Evolutionary conservation across 2,888 invertebrate genomes (phyloP).

Genomic region (Pristionchus arcanus): DNA sequence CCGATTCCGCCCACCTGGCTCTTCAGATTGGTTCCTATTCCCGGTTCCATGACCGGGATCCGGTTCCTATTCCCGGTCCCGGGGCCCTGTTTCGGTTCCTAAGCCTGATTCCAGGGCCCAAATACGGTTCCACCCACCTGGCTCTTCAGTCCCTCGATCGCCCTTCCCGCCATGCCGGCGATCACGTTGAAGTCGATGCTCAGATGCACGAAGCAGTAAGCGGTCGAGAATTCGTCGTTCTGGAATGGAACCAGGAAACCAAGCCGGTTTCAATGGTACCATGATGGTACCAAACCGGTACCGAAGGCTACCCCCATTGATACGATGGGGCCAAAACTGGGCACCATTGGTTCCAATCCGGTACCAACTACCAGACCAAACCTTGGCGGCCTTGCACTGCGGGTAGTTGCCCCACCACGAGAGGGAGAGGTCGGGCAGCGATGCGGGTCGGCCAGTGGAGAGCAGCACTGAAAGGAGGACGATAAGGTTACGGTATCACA

Average conservation of each 20-base stretch:
- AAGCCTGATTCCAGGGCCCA: neutral
- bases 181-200: constrained; percentile 23
- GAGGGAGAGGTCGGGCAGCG: constrained; percentile 30
- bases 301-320: neutral
- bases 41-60: too few relatives aligned
- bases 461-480: neutral
- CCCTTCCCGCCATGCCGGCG: neutral
- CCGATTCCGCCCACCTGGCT: too few relatives aligned
- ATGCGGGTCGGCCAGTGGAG: constrained; percentile 11
- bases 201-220: constrained; percentile 48
- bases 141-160: neutral
- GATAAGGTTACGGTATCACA: neutral
- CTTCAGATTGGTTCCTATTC: too few relatives aligned
- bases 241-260: neutral
- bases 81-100: neutral
- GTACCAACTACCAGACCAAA: neutral
- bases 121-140: neutral
- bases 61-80: too few relatives aligned
- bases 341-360: neutral
- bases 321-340: too few relatives aligned
- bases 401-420: constrained; percentile 39
- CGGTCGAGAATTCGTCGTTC: neutral
- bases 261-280: neutral
- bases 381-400: constrained; percentile 20
- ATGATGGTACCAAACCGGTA: neutral